phyloP scores from a whole-genome alignment of 2,797 vertebrate genomes.

The Siniperca obscura region DNA sequence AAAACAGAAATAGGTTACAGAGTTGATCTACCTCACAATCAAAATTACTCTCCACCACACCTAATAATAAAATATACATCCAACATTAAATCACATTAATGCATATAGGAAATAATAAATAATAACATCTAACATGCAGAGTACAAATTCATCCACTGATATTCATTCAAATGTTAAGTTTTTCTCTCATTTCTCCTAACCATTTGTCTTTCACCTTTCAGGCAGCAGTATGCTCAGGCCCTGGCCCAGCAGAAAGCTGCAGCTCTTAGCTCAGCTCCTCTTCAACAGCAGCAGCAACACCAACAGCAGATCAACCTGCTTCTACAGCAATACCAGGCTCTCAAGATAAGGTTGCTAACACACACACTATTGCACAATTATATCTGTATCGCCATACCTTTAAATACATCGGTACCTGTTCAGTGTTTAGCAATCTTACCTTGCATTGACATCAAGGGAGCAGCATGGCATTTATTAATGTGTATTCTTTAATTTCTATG shows the following conservation, averaged over 20 bases:
- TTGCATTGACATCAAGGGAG: not conserved
- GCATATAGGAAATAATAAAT: not conserved
- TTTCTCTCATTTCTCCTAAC: not conserved
- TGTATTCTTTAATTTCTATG: not conserved
- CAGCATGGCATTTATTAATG: not conserved
- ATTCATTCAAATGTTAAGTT: not conserved
- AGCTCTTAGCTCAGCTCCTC: constrained; percentile 87
- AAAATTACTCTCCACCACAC: not conserved
- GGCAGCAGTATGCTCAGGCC: constrained; percentile 96
- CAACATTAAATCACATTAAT: not conserved
- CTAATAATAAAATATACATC: not conserved
- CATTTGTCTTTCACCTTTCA: constrained; percentile 54
- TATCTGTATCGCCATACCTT: not conserved
- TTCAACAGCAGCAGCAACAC: constrained; percentile 96
- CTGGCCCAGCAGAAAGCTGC: constrained; percentile 95
- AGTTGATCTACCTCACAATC: not conserved
- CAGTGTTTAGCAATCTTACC: not conserved
- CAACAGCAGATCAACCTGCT: constrained; percentile 96
- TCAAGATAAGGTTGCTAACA: constrained; percentile 93
- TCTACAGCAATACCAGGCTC: constrained; percentile 93
- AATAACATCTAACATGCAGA: not conserved
- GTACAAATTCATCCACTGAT: not conserved
- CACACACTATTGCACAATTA: not conserved
- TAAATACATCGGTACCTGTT: not conserved
- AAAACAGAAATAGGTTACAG: not conserved